Evolutionary conservation across 2,888 invertebrate genomes (phyloP), one percentile per base, ranked within the genome.

Genomic region (Sarcophaga variegata): DNA sequence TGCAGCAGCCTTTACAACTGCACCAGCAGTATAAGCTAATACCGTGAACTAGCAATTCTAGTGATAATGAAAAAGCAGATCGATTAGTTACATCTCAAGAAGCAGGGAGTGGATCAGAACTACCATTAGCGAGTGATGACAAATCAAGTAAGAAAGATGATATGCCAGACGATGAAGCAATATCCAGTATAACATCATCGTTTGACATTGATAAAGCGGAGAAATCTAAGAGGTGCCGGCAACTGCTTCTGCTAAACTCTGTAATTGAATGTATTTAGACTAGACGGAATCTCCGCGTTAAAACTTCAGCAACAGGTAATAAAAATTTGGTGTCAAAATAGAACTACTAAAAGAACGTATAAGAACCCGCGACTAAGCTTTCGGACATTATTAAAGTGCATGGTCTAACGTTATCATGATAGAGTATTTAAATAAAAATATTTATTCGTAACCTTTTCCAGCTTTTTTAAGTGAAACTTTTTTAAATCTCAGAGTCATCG

Each of bases 221-320:
- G 86, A 90, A 74, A 89, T 79, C 81, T 85, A 49, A 86, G 74
- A 86, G 0, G 75, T 87, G 5, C 84, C 93, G 76, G 94, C 95
- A 89, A 94, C 95, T 74, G 89, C 91, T 84, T 92, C 92, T 74
- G 96, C 96, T 86, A 97, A 97, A 94, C 97, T 37, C 37, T 37
- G 37, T 37, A 6, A 8, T 0, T 37, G 8, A 1, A 37, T 37
- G 6, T 37, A 37, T 37, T 37, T 6, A 37, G 37, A 37, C 37
- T 37, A 37, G 37, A 37, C 37, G 37, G 6, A 6, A 37, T 6
- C 37, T 6, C 37, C 1, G 8, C 8, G 37, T 37, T 37, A 0
- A 37, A 37, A 37, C 37, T 37, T 37, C 8, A 37, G 37, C 6
- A 37, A 37, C 37, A 6, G 37, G 1, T 37, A 37, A 37, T 37